Evolutionary conservation across 2,888 invertebrate genomes (phyloP), one percentile per base, ranked within the genome.

Genomic region (Hermaeophaga mercurialis): DNA sequence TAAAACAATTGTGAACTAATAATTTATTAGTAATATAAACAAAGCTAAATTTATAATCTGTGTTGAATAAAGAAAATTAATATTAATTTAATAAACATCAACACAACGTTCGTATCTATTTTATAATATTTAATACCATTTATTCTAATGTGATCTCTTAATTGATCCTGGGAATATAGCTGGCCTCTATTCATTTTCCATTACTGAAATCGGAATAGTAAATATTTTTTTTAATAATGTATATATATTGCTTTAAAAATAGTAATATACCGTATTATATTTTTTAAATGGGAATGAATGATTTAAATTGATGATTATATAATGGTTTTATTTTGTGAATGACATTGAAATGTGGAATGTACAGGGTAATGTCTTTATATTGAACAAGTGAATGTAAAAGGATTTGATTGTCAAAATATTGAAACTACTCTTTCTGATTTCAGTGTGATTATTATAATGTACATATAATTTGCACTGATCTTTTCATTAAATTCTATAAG

Each of bases 401-500:
- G 41, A 19, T 41, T 41, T 41, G 11, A 22, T 12, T 18, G 33
- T 46, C 33, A 12, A 46, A 33, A 46, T 46, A 15, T 17, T 36
- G 2, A 26, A 17, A n/a, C n/a, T 47, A 28, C 28, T 48, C 9
- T 14, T 48, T 38, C 45, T 26, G 45, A 45, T 45, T 18, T 45
- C 26, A 18, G 22, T 24, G 38, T 26, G 38, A n/a, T n/a, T n/a
- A 38, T 18, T 18, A 39, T 48, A 39, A 11, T 28, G 26, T 48
- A 39, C 11, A 36, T 47, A 47, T 47, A 34, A 48, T 48, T 17
- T 47, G 47, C 48, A 48, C 48, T 38, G 8, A 26, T 39, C 38
- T 48, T 48, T 48, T 48, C 15, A 48, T 38, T 38, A 48, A 48
- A 48, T 48, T 48, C 39, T n/a, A 17, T 48, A 48, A 48, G 24